Conservation (phyloP, 2,113 vertebrate species). For the Ptychochromis oligacanthus region DNA sequence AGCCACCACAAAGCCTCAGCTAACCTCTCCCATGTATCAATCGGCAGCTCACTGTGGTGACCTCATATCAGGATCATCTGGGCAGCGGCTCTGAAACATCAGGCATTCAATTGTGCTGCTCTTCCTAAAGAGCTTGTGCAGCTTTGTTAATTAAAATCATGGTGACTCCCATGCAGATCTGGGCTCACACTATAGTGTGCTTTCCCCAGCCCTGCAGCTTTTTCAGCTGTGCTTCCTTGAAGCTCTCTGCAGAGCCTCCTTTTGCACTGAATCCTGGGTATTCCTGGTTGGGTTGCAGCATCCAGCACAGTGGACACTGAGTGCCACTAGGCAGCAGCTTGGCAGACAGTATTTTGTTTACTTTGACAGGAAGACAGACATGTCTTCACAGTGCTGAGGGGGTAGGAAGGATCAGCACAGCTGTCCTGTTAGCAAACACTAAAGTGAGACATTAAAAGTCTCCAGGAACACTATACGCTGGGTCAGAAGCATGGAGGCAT, state of each 20-base stretch:
- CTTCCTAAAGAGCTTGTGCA: conserved; percentile 32
- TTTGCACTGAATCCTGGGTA: conserved; percentile 42
- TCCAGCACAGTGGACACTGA: conserved; percentile 16
- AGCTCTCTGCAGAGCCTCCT: conserved; percentile 49
- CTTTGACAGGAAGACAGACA: conserved; percentile 21
- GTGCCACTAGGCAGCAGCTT: conserved; percentile 2
- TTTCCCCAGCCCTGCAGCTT: conserved; percentile 1
- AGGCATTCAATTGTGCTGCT: conserved; percentile 10
- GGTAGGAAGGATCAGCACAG: neutral
- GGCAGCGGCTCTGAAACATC: conserved; percentile 17
- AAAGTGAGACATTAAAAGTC: neutral
- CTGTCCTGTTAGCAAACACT: neutral
- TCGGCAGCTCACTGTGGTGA: conserved; percentile 43
- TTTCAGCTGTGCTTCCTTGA: conserved; percentile 13
- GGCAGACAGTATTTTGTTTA: neutral
- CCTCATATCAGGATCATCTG: conserved; percentile 57
- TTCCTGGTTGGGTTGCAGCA: conserved; percentile 55
- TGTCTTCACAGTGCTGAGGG: neutral
- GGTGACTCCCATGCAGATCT: conserved; percentile 24
- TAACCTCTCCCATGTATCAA: conserved; percentile 43
- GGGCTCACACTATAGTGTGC: neutral
- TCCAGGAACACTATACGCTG: conserved; percentile 17
- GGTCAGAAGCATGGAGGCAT: conserved; percentile 1
- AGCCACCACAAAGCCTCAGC: conserved; percentile 22
- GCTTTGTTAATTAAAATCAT: conserved; percentile 58